Conservation (phyloP, 2,888 invertebrate genomes). For the Aleiodes alternator region DNA sequence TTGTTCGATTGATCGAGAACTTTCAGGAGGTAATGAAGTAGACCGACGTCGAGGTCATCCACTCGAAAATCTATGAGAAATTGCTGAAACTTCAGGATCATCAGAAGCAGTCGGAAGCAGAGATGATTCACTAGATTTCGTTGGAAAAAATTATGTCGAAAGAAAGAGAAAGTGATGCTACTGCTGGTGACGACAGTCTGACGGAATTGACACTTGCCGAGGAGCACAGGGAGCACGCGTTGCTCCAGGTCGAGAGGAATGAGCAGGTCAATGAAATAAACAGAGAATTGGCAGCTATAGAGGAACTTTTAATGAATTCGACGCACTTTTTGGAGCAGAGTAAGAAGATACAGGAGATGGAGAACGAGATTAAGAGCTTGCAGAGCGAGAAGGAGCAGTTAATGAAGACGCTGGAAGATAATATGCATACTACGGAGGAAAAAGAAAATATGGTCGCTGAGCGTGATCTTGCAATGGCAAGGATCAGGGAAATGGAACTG, state of each 20-base stretch:
- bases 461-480: constrained; percentile 71
- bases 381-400: constrained; percentile 87
- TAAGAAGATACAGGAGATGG: constrained; percentile 79
- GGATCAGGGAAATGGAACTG: constrained; percentile 71
- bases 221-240: constrained; percentile 82
- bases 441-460: constrained; percentile 30
- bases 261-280: constrained; percentile 84
- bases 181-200: constrained; percentile 55
- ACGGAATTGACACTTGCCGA: constrained; percentile 76
- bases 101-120: constrained; percentile 78
- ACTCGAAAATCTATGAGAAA: constrained; percentile 54
- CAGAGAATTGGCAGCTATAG: constrained; percentile 82
- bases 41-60: constrained; percentile 68
- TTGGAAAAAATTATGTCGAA: constrained; percentile 39
- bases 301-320: constrained; percentile 79
- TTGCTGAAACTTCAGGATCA: constrained; percentile 74
- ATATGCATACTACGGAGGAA: constrained; percentile 71
- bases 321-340: constrained; percentile 75
- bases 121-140: constrained; percentile 62
- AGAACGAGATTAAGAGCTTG: constrained; percentile 82
- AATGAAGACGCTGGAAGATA: constrained; percentile 80
- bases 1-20: constrained; percentile 78
- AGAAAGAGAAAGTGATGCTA: constrained; percentile 49
- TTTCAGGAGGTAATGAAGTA: constrained; percentile 79
- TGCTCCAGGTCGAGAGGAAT: constrained; percentile 82